These are phyloP conservation scores for Linnaemya tessellans DNA, from an alignment of 2,888 invertebrate species.

Conservation along the genomic window DNA sequence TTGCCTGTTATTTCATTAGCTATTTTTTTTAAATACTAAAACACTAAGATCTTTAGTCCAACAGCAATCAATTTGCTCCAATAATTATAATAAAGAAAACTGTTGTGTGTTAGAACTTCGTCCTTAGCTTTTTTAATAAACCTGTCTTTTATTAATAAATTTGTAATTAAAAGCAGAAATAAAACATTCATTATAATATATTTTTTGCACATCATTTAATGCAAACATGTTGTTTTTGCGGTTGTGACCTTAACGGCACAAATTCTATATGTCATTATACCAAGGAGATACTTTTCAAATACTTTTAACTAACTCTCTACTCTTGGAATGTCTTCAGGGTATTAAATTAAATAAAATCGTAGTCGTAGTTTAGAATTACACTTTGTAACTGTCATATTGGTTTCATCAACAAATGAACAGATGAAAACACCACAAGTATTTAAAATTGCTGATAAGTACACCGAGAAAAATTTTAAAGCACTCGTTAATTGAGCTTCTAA, in stretches of 20 bases:
- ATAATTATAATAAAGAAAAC: too few relatives aligned
- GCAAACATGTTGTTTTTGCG: slow-evolving; percentile 50
- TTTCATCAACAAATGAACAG: slow-evolving; percentile 60
- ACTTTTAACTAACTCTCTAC: slow-evolving; percentile 47
- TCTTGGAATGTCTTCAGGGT: slow-evolving; percentile 52
- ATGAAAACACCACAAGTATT: slow-evolving; percentile 60
- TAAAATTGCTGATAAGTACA: slow-evolving; percentile 22
- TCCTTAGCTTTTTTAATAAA: neutral
- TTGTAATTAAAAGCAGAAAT: neutral
- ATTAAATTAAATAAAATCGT: slow-evolving; percentile 53
- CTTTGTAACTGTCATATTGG: slow-evolving; percentile 72
- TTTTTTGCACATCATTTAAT: neutral
- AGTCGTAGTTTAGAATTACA: slow-evolving; percentile 71
- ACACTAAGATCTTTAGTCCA: too few relatives aligned
- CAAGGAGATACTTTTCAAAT: slow-evolving; percentile 58
- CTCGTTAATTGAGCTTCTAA: too few relatives aligned
- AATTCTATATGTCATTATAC: slow-evolving; percentile 62
- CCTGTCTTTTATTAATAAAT: neutral
- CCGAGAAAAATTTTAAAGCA: neutral
- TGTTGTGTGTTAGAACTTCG: too few relatives aligned
- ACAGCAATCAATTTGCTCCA: too few relatives aligned
- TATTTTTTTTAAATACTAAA: too few relatives aligned
- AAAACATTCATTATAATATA: neutral
- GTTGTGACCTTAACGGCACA: slow-evolving; percentile 71
- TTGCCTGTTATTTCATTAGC: too few relatives aligned